Conservation (phyloP, 2,797 vertebrate species). For the Sebastes taczanowskii region DNA sequence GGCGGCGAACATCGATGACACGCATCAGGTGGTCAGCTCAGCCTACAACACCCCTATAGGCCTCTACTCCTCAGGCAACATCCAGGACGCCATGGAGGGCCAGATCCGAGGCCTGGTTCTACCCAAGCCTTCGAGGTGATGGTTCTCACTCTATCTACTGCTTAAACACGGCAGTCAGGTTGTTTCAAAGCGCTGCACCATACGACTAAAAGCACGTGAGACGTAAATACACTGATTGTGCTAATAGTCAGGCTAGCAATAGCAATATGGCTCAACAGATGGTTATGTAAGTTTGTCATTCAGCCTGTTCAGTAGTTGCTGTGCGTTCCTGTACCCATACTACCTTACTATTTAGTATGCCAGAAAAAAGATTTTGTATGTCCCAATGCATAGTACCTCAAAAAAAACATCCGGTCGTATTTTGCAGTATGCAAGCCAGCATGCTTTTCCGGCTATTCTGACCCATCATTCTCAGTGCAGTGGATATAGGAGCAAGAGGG, state of each 20-base stretch:
- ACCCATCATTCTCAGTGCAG: too few relatives aligned
- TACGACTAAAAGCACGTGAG: background rate
- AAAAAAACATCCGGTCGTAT: too few relatives aligned
- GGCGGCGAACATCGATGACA: constrained; percentile 95
- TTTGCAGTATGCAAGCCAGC: too few relatives aligned
- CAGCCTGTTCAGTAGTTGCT: background rate
- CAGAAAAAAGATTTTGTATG: too few relatives aligned
- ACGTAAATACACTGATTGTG: background rate
- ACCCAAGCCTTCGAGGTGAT: constrained; percentile 86
- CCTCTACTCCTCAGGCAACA: constrained; percentile 97
- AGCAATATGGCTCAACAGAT: background rate
- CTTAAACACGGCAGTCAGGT: background rate
- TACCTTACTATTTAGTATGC: too few relatives aligned
- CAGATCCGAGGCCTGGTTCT: constrained; percentile 92
- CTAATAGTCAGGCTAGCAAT: background rate
- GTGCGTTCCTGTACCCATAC: too few relatives aligned
- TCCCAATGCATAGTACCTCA: too few relatives aligned
- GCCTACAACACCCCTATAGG: constrained; percentile 98
- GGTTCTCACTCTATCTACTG: background rate
- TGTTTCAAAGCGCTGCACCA: background rate
- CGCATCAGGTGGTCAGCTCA: constrained; percentile 95
- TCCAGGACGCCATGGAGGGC: constrained; percentile 95
- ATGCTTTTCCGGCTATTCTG: too few relatives aligned
- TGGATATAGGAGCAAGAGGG: too few relatives aligned
- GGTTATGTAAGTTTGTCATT: background rate